A percentile compares a stretch with the other conserved stretches of the same genome.
These are phyloP conservation scores for Centrocercus urophasianus DNA, from an alignment of 2,113 vertebrate species.

Conservation along the genomic window DNA sequence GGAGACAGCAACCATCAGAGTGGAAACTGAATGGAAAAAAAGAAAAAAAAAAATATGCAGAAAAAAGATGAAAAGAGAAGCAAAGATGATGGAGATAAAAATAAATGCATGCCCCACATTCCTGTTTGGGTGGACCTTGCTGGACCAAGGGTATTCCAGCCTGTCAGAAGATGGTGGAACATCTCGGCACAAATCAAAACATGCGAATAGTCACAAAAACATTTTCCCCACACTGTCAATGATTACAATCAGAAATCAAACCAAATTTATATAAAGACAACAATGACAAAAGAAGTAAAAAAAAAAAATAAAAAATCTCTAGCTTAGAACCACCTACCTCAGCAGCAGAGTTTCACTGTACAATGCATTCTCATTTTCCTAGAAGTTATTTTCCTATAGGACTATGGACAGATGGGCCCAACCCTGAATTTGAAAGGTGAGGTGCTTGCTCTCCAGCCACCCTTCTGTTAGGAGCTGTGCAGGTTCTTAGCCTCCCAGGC, in stretches of 20 bases:
- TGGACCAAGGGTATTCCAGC: not conserved
- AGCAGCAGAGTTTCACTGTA: accelerated
- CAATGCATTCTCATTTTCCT: not conserved
- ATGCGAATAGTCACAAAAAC: not conserved
- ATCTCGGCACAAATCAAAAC: constrained; percentile 11
- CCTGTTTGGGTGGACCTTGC: not conserved
- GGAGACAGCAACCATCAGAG: not conserved
- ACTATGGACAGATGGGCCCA: not conserved
- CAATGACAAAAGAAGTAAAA: not conserved
- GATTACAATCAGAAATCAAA: constrained; percentile 27
- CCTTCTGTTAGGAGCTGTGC: not conserved
- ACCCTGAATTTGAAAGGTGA: not conserved
- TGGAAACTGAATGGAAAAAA: not conserved
- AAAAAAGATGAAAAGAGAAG: not conserved
- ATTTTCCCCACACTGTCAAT: not conserved
- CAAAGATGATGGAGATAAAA: not conserved
- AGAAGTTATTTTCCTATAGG: not conserved
- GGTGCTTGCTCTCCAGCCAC: not conserved
- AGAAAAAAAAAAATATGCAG: accelerated
- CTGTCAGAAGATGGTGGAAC: accelerated
- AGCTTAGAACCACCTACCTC: not conserved
- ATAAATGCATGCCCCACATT: not conserved
- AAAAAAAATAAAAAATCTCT: not conserved
- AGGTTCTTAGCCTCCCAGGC: not conserved
- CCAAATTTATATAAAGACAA: not conserved